Evolutionary conservation across 2,797 vertebrate genomes (phyloP).

Genomic region (Coluber constrictor): DNA sequence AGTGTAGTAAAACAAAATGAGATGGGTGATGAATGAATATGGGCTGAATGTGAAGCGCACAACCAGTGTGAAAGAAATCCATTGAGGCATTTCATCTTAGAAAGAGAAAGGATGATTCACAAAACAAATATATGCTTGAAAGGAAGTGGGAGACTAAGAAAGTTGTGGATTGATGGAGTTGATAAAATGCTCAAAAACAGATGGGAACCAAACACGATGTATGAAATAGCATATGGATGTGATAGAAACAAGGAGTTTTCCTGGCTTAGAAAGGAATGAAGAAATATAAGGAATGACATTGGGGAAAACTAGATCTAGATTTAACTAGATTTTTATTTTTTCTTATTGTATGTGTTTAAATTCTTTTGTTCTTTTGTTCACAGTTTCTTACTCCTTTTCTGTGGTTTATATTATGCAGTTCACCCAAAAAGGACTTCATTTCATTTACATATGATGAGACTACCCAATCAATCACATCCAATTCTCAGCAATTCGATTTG

Average conservation of each 20-base stretch:
- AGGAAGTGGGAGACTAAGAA: neutral
- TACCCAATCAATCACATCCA: too few relatives aligned
- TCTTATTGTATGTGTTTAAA: neutral
- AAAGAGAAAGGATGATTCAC: neutral
- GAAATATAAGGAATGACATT: neutral
- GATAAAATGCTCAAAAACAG: neutral
- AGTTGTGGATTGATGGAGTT: neutral
- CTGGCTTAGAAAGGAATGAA: neutral
- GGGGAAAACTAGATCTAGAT: neutral
- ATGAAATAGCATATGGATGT: neutral
- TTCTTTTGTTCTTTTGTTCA: neutral
- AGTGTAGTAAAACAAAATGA: neutral
- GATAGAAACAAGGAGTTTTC: neutral
- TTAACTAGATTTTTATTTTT: neutral
- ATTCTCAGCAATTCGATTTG: too few relatives aligned
- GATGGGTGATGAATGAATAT: neutral
- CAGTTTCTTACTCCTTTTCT: neutral
- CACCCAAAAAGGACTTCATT: neutral
- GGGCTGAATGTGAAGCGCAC: neutral
- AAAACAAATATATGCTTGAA: neutral
- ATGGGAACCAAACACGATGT: neutral
- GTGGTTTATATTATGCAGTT: neutral
- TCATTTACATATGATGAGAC: neutral
- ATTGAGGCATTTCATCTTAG: neutral
- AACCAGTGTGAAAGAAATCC: neutral